These are phyloP conservation scores for Lottia gigantea DNA, from an alignment of 2,888 invertebrate species.

Conservation along the genomic window DNA sequence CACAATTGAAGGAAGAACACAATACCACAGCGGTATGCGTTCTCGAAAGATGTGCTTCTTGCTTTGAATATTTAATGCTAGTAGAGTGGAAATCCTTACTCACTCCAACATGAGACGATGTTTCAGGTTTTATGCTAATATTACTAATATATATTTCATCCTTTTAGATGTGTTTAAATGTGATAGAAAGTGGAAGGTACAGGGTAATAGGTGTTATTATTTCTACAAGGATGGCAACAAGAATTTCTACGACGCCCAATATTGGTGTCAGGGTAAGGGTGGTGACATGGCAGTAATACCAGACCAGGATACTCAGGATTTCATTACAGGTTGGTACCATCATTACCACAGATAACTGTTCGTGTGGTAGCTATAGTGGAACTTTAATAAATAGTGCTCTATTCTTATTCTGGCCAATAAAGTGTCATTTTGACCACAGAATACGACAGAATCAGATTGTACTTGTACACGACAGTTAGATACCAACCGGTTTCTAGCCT, in stretches of 20 bases:
- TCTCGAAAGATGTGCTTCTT: too few relatives aligned
- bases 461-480: too few relatives aligned
- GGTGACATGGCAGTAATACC: slow-evolving; percentile 25
- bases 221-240: slow-evolving; percentile 17
- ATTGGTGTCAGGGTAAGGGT: slow-evolving; percentile 25
- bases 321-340: slow-evolving; percentile 22
- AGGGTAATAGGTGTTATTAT: slow-evolving; percentile 25
- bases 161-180: slow-evolving; percentile 12
- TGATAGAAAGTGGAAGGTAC: slow-evolving; percentile 21
- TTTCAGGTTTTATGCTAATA: not conserved
- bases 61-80: too few relatives aligned
- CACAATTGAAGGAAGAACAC: too few relatives aligned
- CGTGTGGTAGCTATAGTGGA: too few relatives aligned
- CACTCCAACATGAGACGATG: not conserved
- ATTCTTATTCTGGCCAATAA: too few relatives aligned
- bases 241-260: slow-evolving; percentile 29
- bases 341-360: too few relatives aligned
- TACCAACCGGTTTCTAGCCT: too few relatives aligned
- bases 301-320: slow-evolving; percentile 21
- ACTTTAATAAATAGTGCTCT: too few relatives aligned
- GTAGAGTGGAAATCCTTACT: not conserved
- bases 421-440: too few relatives aligned
- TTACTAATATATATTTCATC: not conserved
- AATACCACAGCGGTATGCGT: too few relatives aligned
- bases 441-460: too few relatives aligned